Conservation (phyloP, 2,888 invertebrate species). For the Himalopsyche japonica region DNA sequence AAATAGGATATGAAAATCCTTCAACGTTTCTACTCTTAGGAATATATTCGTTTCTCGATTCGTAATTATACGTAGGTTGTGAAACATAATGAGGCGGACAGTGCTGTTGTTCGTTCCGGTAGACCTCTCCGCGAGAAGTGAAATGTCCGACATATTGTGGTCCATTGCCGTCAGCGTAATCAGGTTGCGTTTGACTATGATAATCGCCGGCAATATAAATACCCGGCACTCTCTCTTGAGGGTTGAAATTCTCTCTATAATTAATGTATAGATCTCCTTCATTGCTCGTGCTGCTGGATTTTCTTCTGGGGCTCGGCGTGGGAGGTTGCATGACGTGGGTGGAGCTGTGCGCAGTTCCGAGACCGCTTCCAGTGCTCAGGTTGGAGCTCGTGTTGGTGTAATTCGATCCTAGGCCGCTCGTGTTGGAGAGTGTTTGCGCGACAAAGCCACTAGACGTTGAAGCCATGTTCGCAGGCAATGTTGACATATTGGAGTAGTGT, state of each 20-base stretch:
- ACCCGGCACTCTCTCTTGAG: slow-evolving; percentile 50
- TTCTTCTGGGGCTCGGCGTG: slow-evolving; percentile 72
- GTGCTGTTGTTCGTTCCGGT: slow-evolving; percentile 27
- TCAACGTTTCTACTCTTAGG: slow-evolving; percentile 35
- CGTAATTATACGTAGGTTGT: slow-evolving; percentile 20
- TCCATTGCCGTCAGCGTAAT: slow-evolving; percentile 48
- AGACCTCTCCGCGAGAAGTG: slow-evolving; percentile 26
- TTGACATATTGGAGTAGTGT: slow-evolving; percentile 62
- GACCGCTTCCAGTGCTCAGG: slow-evolving; percentile 46
- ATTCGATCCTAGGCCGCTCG: slow-evolving; percentile 59
- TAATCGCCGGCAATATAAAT: slow-evolving; percentile 54
- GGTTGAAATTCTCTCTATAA: slow-evolving; percentile 57
- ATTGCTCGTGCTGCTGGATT: slow-evolving; percentile 72
- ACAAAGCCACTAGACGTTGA: slow-evolving; percentile 48
- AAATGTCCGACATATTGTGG: slow-evolving; percentile 37
- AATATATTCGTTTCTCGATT: slow-evolving; percentile 30
- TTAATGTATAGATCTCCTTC: slow-evolving; percentile 67
- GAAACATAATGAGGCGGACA: slow-evolving; percentile 42
- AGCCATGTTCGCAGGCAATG: slow-evolving; percentile 46
- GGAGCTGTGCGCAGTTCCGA: slow-evolving; percentile 44
- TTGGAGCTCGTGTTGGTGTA: slow-evolving; percentile 52
- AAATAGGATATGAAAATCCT: slow-evolving; percentile 30
- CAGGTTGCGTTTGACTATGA: slow-evolving; percentile 45
- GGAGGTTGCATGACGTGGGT: slow-evolving; percentile 54
- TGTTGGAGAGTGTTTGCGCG: slow-evolving; percentile 57